These are phyloP conservation scores for Oreotragus oreotragus DNA, from an alignment of 2,113 vertebrate species.

Conservation along the genomic window DNA sequence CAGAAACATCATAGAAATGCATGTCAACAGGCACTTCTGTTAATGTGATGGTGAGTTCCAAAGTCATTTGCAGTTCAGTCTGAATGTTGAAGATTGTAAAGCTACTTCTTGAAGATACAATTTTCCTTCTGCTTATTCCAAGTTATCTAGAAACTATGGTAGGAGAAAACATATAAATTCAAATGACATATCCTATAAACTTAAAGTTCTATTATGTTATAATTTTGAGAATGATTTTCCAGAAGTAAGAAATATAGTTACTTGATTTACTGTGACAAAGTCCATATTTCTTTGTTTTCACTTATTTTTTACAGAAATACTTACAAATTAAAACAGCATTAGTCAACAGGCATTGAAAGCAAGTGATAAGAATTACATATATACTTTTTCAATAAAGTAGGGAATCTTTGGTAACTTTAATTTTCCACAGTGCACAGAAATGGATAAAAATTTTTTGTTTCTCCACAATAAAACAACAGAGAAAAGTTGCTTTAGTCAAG, in stretches of 20 bases:
- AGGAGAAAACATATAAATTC: background rate
- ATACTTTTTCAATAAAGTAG: background rate
- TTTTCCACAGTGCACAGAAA: background rate
- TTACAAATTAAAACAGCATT: slow-evolving; percentile 62
- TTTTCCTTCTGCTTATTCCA: background rate
- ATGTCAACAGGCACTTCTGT: background rate
- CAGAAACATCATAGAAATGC: background rate
- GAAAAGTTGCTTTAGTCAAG: background rate
- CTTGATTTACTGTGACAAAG: background rate
- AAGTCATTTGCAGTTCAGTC: background rate
- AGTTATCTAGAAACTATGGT: background rate
- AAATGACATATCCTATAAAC: background rate
- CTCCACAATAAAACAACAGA: background rate
- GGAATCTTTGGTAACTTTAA: background rate
- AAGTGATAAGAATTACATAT: slow-evolving; percentile 37
- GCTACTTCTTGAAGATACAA: background rate
- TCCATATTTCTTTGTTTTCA: background rate
- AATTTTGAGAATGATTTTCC: background rate
- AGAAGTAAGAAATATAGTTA: background rate
- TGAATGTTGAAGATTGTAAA: background rate
- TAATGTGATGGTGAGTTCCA: background rate
- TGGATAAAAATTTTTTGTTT: background rate
- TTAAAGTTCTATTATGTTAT: background rate
- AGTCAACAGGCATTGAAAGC: slow-evolving; percentile 65
- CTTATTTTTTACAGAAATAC: slow-evolving; percentile 56